Conservation (phyloP, 2,113 vertebrate species). For the Glaucidium brasilianum region DNA sequence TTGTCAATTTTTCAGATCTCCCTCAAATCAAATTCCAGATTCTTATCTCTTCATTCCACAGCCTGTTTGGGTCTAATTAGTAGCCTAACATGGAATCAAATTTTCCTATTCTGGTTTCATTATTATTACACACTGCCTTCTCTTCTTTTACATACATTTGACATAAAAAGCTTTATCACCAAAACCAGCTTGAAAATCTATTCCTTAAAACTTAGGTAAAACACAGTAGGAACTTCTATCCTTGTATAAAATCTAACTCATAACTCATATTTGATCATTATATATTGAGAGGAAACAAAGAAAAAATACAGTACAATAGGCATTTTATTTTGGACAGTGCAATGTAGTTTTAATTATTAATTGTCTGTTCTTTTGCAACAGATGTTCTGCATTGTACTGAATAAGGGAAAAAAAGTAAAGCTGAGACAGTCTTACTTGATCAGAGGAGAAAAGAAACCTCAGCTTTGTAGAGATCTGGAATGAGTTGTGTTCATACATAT, state of each 20-base stretch:
- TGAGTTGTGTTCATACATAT: background rate
- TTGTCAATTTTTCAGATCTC: background rate
- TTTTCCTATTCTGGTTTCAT: background rate
- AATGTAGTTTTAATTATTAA: constrained; percentile 31
- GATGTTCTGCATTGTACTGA: constrained; percentile 1
- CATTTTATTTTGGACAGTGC: background rate
- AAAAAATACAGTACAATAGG: background rate
- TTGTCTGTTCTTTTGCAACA: constrained; percentile 8
- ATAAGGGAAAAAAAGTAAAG: background rate
- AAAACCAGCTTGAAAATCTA: background rate
- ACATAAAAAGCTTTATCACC: background rate
- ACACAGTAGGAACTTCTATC: background rate
- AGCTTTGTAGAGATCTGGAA: background rate
- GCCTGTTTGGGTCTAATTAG: background rate
- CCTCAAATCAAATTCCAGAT: constrained; percentile 9
- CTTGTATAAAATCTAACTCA: background rate
- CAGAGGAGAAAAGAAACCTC: background rate
- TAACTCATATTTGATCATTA: background rate
- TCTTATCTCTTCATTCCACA: background rate
- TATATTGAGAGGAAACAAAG: background rate
- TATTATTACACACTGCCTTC: background rate
- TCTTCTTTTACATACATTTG: background rate
- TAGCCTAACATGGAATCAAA: background rate
- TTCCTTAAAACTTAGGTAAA: background rate
- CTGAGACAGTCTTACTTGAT: background rate